A percentile compares a stretch with the other conserved stretches of the same genome.
phyloP scores from a whole-genome alignment of 2,113 vertebrate genomes.

The Ceyx cyanopectus region DNA sequence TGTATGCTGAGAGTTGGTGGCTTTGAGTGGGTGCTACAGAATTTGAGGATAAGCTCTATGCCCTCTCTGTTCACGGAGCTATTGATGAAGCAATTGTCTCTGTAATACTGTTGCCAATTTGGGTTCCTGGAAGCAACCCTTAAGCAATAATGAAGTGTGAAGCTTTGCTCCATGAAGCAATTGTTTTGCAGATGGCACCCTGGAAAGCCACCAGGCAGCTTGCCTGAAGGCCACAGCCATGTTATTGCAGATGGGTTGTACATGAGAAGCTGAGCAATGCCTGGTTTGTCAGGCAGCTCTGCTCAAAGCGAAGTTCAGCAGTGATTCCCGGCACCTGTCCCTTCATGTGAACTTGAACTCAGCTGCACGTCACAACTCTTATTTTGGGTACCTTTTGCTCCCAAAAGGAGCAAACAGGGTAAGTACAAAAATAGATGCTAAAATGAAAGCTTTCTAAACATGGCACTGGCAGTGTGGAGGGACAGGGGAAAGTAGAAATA shows the following conservation, averaged over 20 bases:
- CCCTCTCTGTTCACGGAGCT: not conserved
- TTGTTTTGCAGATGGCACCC: not conserved
- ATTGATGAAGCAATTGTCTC: not conserved
- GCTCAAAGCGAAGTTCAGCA: not conserved
- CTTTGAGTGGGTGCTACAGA: not conserved
- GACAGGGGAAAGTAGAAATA: not conserved
- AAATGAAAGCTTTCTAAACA: not conserved
- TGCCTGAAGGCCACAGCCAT: fast-evolving
- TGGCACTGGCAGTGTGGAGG: not conserved
- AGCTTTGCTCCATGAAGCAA: not conserved
- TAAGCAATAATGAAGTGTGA: not conserved
- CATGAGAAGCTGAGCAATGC: not conserved
- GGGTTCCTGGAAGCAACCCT: not conserved
- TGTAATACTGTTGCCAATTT: not conserved
- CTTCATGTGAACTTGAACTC: not conserved
- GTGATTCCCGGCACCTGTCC: not conserved
- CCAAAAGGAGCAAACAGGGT: not conserved
- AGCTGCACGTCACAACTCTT: not conserved
- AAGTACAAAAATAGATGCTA: not conserved
- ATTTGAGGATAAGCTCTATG: not conserved
- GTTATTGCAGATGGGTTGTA: not conserved
- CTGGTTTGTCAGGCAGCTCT: not conserved
- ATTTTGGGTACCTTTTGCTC: not conserved
- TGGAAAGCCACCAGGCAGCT: not conserved
- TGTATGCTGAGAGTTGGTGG: not conserved